These are phyloP conservation scores for Xyliphius kryptos DNA, from an alignment of 2,113 vertebrate species.

Conservation along the genomic window DNA sequence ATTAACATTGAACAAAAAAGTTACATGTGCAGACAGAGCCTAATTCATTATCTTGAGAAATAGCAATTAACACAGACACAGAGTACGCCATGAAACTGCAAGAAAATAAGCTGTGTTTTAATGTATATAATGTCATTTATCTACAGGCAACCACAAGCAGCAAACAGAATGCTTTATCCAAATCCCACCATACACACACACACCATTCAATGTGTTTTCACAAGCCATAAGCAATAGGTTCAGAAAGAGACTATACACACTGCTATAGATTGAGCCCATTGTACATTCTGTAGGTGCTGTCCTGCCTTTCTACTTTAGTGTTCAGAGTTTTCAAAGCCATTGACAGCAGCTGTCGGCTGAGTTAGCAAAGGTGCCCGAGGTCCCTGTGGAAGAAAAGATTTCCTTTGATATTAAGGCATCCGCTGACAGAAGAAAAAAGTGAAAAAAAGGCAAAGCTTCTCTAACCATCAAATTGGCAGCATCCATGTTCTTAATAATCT, in stretches of 20 bases:
- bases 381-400: slow-evolving; percentile 15
- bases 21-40: slow-evolving; percentile 30
- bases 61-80: slow-evolving; percentile 29
- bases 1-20: slow-evolving; percentile 33
- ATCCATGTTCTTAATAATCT: not conserved
- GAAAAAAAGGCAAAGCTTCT: not conserved
- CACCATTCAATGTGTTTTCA: slow-evolving; percentile 1
- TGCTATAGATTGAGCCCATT: not conserved
- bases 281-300: not conserved
- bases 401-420: slow-evolving; percentile 11
- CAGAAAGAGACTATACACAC: not conserved
- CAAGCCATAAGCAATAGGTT: slow-evolving; percentile 13
- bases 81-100: slow-evolving; percentile 15
- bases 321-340: slow-evolving; percentile 1
- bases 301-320: slow-evolving; percentile 4
- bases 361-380: slow-evolving; percentile 15
- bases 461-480: slow-evolving; percentile 2
- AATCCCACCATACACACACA: slow-evolving; percentile 8
- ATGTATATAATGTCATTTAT: slow-evolving; percentile 42
- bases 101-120: slow-evolving; percentile 35
- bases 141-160: slow-evolving; percentile 4
- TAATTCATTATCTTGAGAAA: slow-evolving; percentile 40
- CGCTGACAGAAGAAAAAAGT: not conserved
- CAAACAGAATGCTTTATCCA: slow-evolving; percentile 10
- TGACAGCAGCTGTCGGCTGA: slow-evolving; percentile 27